Conservation (phyloP, 2,113 vertebrate species). For the Tinamus guttatus region DNA sequence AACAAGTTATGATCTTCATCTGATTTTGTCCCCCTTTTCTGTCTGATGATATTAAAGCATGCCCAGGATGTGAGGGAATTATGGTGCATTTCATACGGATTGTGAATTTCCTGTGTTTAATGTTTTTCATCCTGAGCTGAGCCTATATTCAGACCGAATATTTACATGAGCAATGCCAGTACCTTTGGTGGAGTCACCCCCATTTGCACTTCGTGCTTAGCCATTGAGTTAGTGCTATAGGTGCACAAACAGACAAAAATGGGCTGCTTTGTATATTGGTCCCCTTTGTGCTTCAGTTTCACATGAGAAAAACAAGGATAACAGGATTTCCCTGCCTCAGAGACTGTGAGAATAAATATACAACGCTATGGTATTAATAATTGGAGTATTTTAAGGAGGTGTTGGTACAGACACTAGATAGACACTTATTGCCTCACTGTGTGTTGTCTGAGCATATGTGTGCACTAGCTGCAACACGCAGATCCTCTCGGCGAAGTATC, state of each 20-base stretch:
- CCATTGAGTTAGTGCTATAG: conserved; percentile 9
- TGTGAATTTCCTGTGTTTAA: conserved; percentile 64
- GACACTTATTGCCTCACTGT: not conserved
- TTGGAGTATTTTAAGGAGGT: not conserved
- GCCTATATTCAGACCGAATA: conserved; percentile 26
- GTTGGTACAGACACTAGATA: not conserved
- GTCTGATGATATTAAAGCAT: conserved; percentile 1
- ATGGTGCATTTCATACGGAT: not conserved
- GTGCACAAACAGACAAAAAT: not conserved
- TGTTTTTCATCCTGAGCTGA: conserved; percentile 51
- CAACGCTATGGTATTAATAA: not conserved
- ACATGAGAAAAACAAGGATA: not conserved
- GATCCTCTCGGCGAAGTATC: not conserved
- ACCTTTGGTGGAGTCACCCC: not conserved
- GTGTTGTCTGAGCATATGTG: not conserved
- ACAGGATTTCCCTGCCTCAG: not conserved
- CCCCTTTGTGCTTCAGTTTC: not conserved
- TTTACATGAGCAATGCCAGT: conserved; percentile 34
- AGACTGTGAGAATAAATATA: not conserved
- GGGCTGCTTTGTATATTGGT: not conserved
- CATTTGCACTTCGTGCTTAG: not conserved
- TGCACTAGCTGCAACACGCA: not conserved
- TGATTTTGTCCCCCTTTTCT: conserved; percentile 2
- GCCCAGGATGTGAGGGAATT: conserved; percentile 19
- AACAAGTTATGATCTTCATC: not conserved